These are phyloP conservation scores for Trichogramma pretiosum DNA, from an alignment of 1,140 invertebrate species.

Conservation along the genomic window DNA sequence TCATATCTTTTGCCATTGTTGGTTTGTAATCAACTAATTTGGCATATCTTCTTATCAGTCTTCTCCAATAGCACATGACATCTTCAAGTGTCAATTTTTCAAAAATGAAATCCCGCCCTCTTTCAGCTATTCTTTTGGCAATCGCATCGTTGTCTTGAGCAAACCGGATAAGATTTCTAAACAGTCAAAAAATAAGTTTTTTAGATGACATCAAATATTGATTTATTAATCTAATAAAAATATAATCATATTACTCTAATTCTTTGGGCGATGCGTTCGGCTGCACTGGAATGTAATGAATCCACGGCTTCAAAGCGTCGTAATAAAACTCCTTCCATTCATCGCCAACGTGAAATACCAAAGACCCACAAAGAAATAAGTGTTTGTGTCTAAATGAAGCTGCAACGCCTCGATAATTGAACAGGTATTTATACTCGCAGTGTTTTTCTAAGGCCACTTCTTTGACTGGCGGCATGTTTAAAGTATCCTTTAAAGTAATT, in stretches of 20 bases:
- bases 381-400: conserved; percentile 97
- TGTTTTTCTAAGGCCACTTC: conserved; percentile 88
- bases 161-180: conserved; percentile 65
- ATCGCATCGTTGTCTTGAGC: conserved; percentile 67
- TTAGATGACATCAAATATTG: conserved; percentile 4
- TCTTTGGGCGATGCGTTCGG: conserved; percentile 58
- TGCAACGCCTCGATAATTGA: conserved; percentile 93
- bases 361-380: conserved; percentile 84
- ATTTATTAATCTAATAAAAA: conserved; percentile 3
- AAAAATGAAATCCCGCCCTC: conserved; percentile 74
- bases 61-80: conserved; percentile 80
- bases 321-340: conserved; percentile 98
- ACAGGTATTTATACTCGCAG: conserved; percentile 89
- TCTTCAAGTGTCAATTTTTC: conserved; percentile 76
- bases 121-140: conserved; percentile 70
- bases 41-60: conserved; percentile 67
- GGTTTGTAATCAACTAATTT: conserved; percentile 68
- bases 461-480: conserved; percentile 67
- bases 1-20: too few species aligned
- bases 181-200: conserved; percentile 20
- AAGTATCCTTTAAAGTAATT: conserved; percentile 80
- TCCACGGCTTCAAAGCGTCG: conserved; percentile 82
- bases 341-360: conserved; percentile 93
- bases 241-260: conserved; percentile 48
- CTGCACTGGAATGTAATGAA: conserved; percentile 89